A percentile compares a stretch with the other conserved stretches of the same genome.
Evolutionary conservation across 2,888 invertebrate genomes (phyloP).

Genomic region (Vannuccia rotundouncinata): DNA sequence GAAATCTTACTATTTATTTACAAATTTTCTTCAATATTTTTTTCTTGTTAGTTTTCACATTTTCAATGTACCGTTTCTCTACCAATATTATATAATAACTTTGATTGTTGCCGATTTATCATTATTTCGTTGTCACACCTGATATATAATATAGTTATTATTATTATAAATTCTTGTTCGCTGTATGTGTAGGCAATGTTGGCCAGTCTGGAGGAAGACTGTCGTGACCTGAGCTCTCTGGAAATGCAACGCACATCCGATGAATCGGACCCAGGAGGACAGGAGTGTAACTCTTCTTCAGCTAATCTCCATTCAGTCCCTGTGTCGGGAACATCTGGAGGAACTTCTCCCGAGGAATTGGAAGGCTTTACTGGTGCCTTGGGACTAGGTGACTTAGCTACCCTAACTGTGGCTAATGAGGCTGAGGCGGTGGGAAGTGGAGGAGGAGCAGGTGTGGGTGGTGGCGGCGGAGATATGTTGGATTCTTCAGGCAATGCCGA

Average conservation of each 20-base stretch:
- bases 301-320: background rate
- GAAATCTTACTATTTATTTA: too few relatives aligned
- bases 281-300: background rate
- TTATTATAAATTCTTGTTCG: too few relatives aligned
- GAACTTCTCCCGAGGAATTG: background rate
- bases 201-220: background rate
- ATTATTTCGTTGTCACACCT: too few relatives aligned
- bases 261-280: too few relatives aligned
- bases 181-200: background rate
- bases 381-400: conserved; percentile 75
- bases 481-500: conserved; percentile 73
- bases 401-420: conserved; percentile 91
- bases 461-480: background rate
- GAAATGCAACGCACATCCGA: background rate
- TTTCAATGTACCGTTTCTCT: too few relatives aligned
- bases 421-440: conserved; percentile 68
- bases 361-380: conserved; percentile 6
- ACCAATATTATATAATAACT: too few relatives aligned
- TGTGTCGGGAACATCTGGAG: background rate
- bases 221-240: background rate
- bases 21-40: too few relatives aligned
- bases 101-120: too few relatives aligned
- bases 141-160: too few relatives aligned
- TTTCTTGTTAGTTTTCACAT: too few relatives aligned
- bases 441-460: background rate